A percentile compares a stretch with the other conserved stretches of the same genome.
Evolutionary conservation across 2,113 vertebrate genomes (phyloP).

Genomic region (Dendropsophus ebraccatus): DNA sequence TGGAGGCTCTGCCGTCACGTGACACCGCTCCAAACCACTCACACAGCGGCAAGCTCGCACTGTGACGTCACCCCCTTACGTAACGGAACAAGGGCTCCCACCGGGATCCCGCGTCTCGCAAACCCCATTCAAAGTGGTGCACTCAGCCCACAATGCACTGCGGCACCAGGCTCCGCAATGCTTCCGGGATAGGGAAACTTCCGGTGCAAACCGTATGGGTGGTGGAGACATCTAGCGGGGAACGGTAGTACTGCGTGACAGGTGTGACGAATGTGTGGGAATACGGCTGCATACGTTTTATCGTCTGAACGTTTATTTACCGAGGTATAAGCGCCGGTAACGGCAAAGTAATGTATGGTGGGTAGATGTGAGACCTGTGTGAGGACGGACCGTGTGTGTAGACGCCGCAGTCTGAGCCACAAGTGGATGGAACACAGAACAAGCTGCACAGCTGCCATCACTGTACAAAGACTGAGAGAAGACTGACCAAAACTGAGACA

Average conservation of each 20-base stretch:
- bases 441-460: too few relatives aligned
- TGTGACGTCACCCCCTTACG: constrained; percentile 28
- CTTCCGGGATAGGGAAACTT: constrained; percentile 43
- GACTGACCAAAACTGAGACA: too few relatives aligned
- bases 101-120: constrained; percentile 29
- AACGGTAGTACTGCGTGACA: neutral
- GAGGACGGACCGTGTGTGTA: too few relatives aligned
- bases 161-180: neutral
- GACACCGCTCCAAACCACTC: constrained; percentile 5
- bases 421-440: too few relatives aligned
- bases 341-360: too few relatives aligned
- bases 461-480: too few relatives aligned
- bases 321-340: too few relatives aligned
- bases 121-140: constrained; percentile 39
- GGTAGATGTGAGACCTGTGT: too few relatives aligned
- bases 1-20: constrained; percentile 34
- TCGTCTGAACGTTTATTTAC: too few relatives aligned
- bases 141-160: constrained; percentile 31
- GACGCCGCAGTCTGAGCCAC: too few relatives aligned
- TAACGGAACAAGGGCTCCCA: neutral
- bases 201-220: neutral
- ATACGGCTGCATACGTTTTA: too few relatives aligned
- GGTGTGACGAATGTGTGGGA: too few relatives aligned
- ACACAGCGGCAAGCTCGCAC: neutral
- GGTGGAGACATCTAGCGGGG: neutral